These are phyloP conservation scores for Papilio glaucus DNA, from an alignment of 1,140 invertebrate species.

Conservation along the genomic window DNA sequence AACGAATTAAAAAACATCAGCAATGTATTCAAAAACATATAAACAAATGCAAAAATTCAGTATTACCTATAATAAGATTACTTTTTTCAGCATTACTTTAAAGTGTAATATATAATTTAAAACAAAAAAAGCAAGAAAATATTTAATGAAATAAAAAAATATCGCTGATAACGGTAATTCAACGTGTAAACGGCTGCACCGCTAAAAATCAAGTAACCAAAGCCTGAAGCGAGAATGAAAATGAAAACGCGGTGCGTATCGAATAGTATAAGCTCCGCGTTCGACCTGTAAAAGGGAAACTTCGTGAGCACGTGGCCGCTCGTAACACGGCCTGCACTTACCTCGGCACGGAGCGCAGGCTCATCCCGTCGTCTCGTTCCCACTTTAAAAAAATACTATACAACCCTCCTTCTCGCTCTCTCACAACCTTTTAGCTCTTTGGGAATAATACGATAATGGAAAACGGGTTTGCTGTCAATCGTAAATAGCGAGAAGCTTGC, in stretches of 20 bases:
- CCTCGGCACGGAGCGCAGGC: slow-evolving; percentile 66
- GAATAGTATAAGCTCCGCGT: slow-evolving; percentile 44
- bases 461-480: slow-evolving; percentile 1
- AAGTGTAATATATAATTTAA: not conserved
- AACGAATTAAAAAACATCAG: no score
- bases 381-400: slow-evolving; percentile 72
- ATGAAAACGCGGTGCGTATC: slow-evolving; percentile 36
- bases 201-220: slow-evolving; percentile 12
- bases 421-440: slow-evolving; percentile 60
- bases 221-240: slow-evolving; percentile 25
- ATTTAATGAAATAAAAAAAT: no score
- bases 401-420: slow-evolving; percentile 69
- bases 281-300: slow-evolving; percentile 61
- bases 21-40: no score
- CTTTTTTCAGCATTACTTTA: no score
- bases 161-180: not conserved
- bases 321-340: slow-evolving; percentile 66
- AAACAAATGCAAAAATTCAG: not conserved
- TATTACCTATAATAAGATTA: no score
- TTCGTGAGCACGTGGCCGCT: slow-evolving; percentile 70
- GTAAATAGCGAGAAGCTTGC: not conserved
- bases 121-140: no score
- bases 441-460: slow-evolving; percentile 4
- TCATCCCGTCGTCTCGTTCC: slow-evolving; percentile 77
- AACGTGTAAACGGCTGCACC: not conserved